A percentile compares a stretch with the other conserved stretches of the same genome.
Evolutionary conservation across 2,113 vertebrate species (phyloP).

Genomic region (Mystacornis crossleyi): DNA sequence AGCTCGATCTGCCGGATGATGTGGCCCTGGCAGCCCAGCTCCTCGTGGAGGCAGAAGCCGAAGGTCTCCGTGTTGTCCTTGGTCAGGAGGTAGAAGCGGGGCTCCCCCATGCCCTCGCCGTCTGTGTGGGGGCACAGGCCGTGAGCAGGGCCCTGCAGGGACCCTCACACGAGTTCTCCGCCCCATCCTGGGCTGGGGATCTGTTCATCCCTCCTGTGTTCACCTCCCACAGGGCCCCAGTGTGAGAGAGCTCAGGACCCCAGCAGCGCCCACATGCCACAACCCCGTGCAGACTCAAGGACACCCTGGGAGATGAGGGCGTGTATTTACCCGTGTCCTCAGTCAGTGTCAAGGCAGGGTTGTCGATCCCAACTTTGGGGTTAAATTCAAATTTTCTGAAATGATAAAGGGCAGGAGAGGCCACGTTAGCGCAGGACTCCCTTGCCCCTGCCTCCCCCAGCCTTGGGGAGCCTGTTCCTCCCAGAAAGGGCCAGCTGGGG

Average conservation of each 20-base stretch:
- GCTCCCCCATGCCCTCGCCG: background rate
- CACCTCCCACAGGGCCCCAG: background rate
- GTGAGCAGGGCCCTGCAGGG: background rate
- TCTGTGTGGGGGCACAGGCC: background rate
- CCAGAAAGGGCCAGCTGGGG: background rate
- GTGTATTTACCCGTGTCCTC: conserved; percentile 83
- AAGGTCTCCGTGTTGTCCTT: conserved; percentile 73
- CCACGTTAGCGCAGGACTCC: fast-evolving
- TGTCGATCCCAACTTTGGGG: conserved; percentile 92
- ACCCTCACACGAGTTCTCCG: background rate
- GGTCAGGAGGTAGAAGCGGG: conserved; percentile 84
- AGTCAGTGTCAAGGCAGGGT: conserved; percentile 86
- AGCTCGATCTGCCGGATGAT: conserved; percentile 77
- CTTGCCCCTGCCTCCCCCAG: background rate
- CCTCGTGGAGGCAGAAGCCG: conserved; percentile 82
- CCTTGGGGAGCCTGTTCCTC: background rate
- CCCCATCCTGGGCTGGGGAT: background rate
- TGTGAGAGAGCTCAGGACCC: background rate
- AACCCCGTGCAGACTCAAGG: background rate
- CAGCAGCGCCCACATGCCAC: background rate
- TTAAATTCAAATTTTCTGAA: conserved; percentile 90
- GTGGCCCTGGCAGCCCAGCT: conserved; percentile 73
- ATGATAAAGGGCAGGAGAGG: conserved; percentile 34
- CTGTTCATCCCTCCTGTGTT: background rate
- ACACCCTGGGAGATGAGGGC: background rate